These are phyloP conservation scores for Agonopterix arenella DNA, from an alignment of 2,888 invertebrate genomes.

Conservation along the genomic window DNA sequence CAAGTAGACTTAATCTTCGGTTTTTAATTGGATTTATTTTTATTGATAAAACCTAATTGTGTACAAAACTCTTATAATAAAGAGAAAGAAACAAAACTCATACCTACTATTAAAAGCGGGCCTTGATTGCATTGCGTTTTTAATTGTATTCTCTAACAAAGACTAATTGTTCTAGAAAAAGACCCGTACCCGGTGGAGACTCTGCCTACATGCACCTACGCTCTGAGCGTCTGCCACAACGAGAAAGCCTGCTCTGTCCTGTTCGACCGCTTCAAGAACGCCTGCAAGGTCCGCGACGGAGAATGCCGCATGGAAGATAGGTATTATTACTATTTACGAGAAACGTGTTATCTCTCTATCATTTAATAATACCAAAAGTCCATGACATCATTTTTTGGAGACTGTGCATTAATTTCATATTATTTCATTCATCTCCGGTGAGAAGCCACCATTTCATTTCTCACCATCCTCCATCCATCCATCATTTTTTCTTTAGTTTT, in stretches of 20 bases:
- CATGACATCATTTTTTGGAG: no score
- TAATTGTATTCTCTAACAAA: background rate
- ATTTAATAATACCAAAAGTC: no score
- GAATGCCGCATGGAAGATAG: conserved; percentile 94
- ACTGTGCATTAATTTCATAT: no score
- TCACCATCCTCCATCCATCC: no score
- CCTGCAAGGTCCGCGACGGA: conserved; percentile 91
- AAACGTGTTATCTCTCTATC: background rate
- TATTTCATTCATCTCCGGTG: no score
- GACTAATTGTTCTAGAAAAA: conserved; percentile 80
- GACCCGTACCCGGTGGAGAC: conserved; percentile 94
- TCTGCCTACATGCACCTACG: conserved; percentile 93
- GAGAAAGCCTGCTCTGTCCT: conserved; percentile 88
- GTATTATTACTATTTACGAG: conserved; percentile 50
- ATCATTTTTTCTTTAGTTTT: no score
- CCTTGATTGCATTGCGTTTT: no score
- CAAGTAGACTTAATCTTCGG: no score
- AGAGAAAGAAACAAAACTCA: background rate
- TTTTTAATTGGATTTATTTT: no score
- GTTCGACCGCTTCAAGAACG: conserved; percentile 90
- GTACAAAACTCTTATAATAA: no score
- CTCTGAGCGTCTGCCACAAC: conserved; percentile 89
- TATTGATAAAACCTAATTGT: background rate
- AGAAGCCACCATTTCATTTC: no score
- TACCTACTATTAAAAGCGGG: no score